Evolutionary conservation across 2,113 vertebrate genomes (phyloP).

Genomic region (Cygnus buccinator): DNA sequence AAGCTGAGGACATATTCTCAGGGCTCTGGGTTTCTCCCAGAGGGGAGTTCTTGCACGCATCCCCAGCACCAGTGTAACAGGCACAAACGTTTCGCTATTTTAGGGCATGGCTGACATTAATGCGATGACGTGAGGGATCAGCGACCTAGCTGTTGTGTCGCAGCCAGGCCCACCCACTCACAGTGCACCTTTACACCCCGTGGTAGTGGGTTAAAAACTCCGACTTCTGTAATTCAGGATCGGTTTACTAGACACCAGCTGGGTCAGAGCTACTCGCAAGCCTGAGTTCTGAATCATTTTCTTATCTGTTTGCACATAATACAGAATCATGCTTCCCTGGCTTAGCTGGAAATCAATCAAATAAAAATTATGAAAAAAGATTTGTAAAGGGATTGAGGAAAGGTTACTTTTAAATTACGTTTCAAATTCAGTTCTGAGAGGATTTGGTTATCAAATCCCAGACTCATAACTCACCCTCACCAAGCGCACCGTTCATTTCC

Average conservation of each 20-base stretch:
- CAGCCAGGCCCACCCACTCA: background rate
- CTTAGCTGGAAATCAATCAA: slow-evolving; percentile 66
- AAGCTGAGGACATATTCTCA: background rate
- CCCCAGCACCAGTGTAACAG: background rate
- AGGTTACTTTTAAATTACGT: slow-evolving; percentile 70
- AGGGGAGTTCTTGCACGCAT: background rate
- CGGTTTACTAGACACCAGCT: slow-evolving; percentile 34
- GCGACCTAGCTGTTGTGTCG: background rate
- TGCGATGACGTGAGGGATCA: fast-evolving
- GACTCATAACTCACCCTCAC: slow-evolving; percentile 53
- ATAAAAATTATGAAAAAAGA: slow-evolving; percentile 67
- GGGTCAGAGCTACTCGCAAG: slow-evolving; percentile 5
- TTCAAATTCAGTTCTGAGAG: slow-evolving; percentile 66
- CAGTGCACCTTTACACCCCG: background rate
- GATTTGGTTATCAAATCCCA: slow-evolving; percentile 72
- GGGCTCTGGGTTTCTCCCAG: background rate
- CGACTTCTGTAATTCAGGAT: background rate
- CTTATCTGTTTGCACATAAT: slow-evolving; percentile 59
- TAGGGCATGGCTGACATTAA: background rate
- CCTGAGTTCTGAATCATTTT: slow-evolving; percentile 35
- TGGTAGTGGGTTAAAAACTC: background rate
- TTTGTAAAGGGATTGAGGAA: slow-evolving; percentile 69
- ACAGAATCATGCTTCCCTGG: slow-evolving; percentile 45
- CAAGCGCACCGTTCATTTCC: slow-evolving; percentile 51
- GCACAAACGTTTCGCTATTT: background rate